Evolutionary conservation across 2,113 vertebrate species (phyloP), one percentile per base, ranked within the genome.

Genomic region (Maccullochella peelii): DNA sequence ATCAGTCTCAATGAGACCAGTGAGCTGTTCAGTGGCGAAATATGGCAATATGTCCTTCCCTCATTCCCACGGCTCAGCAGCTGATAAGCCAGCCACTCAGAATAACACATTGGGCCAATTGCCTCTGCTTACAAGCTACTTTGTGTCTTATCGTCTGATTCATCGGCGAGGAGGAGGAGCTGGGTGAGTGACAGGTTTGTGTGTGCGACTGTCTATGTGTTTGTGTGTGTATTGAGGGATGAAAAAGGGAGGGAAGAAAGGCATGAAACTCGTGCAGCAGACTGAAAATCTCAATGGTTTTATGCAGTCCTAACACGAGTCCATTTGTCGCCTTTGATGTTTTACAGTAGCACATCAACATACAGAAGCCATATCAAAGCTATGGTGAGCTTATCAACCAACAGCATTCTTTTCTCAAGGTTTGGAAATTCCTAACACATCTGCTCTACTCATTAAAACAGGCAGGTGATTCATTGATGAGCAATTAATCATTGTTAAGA

Each of bases 1-100:
- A 86, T 92, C 85, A 89, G 83, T 84, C 84, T 92, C 82, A 91
- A 87, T 89, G 73, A 88, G 88, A 74, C 80, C 73, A 54, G 65
- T 16, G 79, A 83, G 71, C 49, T 73, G 79, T 69, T 87, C 72
- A 54, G 50, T 67, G 65, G 74, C 33, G 0, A 91, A 90, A 89
- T 88, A 80, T 84, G 82, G 83, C 83, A 77, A 86, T 44, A 77
- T 77, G 83, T 82, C 82, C 62, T 82, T 82, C 73, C 27, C 79
- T 68, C 54, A 61, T 80, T 89, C 90, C 78, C 69, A 71, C 9
- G 25, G 75, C 79, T 74, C 65, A 25, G 18, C 36, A 20, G 79
- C 77, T 71, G 90, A 92, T 93, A 89, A 91, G 87, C 52, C 72
- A 76, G 54, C 57, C 65, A 69, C 72, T 88, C 77, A 75, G 55